A percentile compares a stretch with the other conserved stretches of the same genome.
Evolutionary conservation across 2,888 invertebrate species (phyloP).

Genomic region (Drosophila rellima): DNA sequence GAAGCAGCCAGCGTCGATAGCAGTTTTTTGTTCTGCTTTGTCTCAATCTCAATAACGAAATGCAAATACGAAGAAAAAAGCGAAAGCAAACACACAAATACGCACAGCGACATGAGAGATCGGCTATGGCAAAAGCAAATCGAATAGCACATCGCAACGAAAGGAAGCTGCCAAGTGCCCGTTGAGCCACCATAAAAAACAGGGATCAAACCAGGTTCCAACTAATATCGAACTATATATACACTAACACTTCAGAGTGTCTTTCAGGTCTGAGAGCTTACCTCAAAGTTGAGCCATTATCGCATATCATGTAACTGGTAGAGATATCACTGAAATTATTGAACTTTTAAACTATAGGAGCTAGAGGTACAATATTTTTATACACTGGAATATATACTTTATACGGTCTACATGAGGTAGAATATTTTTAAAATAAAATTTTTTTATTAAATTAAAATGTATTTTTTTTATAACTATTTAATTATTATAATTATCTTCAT

Average conservation of each 20-base stretch:
- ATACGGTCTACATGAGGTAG: too few species aligned
- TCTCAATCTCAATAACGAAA: conserved; percentile 80
- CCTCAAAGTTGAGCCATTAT: too few species aligned
- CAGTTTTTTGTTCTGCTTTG: conserved; percentile 62
- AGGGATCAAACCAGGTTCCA: background rate
- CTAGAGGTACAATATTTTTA: too few species aligned
- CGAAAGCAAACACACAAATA: conserved; percentile 49
- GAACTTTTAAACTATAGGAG: background rate
- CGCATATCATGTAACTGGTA: too few species aligned
- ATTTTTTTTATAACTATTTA: too few species aligned
- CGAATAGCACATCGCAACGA: conserved; percentile 35
- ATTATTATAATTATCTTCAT: too few species aligned
- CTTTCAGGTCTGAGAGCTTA: background rate
- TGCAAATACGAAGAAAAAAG: conserved; percentile 73
- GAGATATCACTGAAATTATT: too few species aligned
- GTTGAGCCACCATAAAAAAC: conserved; percentile 41
- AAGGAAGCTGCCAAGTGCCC: conserved; percentile 68
- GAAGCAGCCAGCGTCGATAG: conserved; percentile 23
- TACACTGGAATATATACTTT: too few species aligned
- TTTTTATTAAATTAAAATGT: too few species aligned
- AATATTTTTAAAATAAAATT: too few species aligned
- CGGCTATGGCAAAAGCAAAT: conserved; percentile 49
- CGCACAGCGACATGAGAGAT: conserved; percentile 35
- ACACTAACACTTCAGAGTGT: background rate
- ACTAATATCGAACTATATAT: background rate